Conservation (phyloP, 2,888 invertebrate species). For the Drepanosiphum platanoidis region DNA sequence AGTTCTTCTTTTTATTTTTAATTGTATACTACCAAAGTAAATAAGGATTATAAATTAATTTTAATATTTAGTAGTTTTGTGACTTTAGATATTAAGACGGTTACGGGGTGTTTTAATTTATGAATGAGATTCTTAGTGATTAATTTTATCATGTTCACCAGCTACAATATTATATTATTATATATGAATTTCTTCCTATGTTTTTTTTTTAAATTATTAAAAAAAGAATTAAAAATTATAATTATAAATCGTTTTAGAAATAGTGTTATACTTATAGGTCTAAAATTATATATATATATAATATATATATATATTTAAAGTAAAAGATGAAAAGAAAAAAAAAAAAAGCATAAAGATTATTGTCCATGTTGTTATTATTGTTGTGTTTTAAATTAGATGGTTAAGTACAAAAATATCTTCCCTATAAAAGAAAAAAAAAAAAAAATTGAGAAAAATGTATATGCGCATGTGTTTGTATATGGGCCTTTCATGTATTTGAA, state of each 20-base stretch:
- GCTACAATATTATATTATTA: slow-evolving; percentile 60
- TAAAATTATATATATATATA: slow-evolving; percentile 50
- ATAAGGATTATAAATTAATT: slow-evolving; percentile 61
- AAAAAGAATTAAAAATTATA: slow-evolving; percentile 54
- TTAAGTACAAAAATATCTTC: slow-evolving; percentile 62
- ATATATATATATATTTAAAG: slow-evolving; percentile 49
- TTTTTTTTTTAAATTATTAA: slow-evolving; percentile 56
- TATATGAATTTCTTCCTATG: slow-evolving; percentile 61
- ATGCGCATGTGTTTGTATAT: slow-evolving; percentile 62
- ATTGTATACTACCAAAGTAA: slow-evolving; percentile 62
- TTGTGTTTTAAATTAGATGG: slow-evolving; percentile 61
- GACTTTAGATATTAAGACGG: slow-evolving; percentile 61
- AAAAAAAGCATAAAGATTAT: slow-evolving; percentile 57
- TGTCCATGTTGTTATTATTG: slow-evolving; percentile 62
- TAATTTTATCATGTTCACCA: slow-evolving; percentile 62
- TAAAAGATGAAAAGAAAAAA: slow-evolving; percentile 56
- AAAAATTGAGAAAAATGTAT: slow-evolving; percentile 45
- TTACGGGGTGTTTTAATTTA: slow-evolving; percentile 62
- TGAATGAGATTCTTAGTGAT: slow-evolving; percentile 61
- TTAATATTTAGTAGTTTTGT: slow-evolving; percentile 61
- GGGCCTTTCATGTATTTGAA: slow-evolving; percentile 58
- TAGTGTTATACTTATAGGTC: slow-evolving; percentile 60
- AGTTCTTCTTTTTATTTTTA: slow-evolving; percentile 62
- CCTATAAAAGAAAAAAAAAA: slow-evolving; percentile 50
- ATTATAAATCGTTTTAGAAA: slow-evolving; percentile 57